Evolutionary conservation across 2,888 invertebrate species (phyloP), one percentile per base, ranked within the genome.

Genomic region (Trichogramma dendrolimi): DNA sequence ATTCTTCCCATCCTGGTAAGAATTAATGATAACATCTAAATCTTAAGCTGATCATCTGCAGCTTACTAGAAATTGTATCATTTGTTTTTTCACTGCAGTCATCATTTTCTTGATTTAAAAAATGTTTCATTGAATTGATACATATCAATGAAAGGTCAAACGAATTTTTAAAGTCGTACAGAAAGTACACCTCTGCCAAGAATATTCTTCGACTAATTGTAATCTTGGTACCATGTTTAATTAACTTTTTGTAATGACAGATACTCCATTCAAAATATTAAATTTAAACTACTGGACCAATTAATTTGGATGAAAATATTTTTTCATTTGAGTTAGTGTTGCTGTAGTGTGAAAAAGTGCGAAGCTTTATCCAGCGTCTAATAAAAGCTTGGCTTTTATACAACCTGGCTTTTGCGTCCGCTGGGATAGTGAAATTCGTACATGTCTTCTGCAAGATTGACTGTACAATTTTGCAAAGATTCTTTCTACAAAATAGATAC

Each of bases 1-100:
- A 80, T 61, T 78, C 81, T 67, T 86, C 86, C 74, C 87, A 87
- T 84, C 73, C 76, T 72, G 87, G 87, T 88, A 76, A 80, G 84
- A 5, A 14, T 52, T 41, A 55, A 54, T 5, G 38, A 6, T 4
- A 10, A 14, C 10, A 11, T 4, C 8, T 14, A 4, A 46, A 6
- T 41, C 46, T 58, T 55, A 27, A 27, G 27, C 27, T 27, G 27
- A 27, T 55, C 11, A 46, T 55, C 43, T 62, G 11, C 27, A 8
- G 10, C 10, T 52, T 8, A 51, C 27, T 8, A 51, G 10, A 51
- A 40, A 41, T 42, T 50, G 44, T 49, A 46, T 61, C 44, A 4
- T 55, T 58, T 48, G 10, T 55, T 43, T 55, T 40, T n/a, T 11
- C 48, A 48, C 11, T 54, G 10, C 42, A 59, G 46, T 58, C 43